These are phyloP conservation scores for Oopsacas minuta DNA, from an alignment of 37 sponge, comb jelly and placozoan species.

Conservation along the genomic window DNA sequence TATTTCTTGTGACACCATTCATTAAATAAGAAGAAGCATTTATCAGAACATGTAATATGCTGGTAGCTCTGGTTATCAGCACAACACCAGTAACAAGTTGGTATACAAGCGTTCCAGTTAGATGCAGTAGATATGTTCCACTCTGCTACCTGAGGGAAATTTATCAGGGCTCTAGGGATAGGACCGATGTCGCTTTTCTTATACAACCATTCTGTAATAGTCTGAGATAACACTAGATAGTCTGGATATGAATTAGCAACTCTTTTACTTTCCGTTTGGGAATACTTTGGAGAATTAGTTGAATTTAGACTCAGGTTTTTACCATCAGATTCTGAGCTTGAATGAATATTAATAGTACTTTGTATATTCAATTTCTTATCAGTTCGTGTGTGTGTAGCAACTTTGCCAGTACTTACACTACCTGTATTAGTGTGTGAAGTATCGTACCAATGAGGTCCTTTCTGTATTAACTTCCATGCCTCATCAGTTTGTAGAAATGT, in stretches of 20 bases:
- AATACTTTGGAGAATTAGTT: not conserved
- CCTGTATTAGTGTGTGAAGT: not conserved
- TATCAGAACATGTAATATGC: not conserved
- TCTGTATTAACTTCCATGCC: not conserved
- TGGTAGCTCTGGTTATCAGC: not conserved
- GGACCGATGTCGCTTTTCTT: not conserved
- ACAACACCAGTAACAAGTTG: not conserved
- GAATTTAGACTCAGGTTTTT: not conserved
- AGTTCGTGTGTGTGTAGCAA: not conserved
- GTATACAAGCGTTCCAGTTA: not conserved
- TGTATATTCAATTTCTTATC: too few relatives aligned
- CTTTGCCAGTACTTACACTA: not conserved
- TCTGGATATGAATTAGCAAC: not conserved
- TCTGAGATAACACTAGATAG: not conserved
- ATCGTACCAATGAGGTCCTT: conserved; percentile 4
- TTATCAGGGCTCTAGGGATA: not conserved
- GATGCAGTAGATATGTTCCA: not conserved
- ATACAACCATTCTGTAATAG: conserved; percentile 6
- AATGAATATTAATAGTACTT: too few relatives aligned
- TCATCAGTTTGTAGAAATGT: not conserved
- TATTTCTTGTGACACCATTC: conserved; percentile 2
- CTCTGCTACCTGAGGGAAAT: not conserved
- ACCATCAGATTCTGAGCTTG: too few relatives aligned
- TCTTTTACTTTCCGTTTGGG: too few relatives aligned
- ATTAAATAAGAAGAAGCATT: conserved; percentile 8